A percentile compares a stretch with the other conserved stretches of the same genome.
These are phyloP conservation scores for Agonopterix subpropinquella DNA, from an alignment of 2,888 invertebrate genomes.

Conservation along the genomic window DNA sequence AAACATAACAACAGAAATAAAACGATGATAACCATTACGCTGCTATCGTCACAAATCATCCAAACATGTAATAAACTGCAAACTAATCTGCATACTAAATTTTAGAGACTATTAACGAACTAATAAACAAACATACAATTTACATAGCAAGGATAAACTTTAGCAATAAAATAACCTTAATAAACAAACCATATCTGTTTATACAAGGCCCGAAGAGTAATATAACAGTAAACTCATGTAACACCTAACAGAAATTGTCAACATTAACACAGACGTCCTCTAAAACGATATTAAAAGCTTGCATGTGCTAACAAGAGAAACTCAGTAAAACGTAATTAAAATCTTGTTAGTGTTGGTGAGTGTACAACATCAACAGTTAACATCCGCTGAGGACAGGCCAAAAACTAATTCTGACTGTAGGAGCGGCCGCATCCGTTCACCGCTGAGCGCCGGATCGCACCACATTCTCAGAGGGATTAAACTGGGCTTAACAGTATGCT, in stretches of 20 bases:
- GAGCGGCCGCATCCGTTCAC: slow-evolving; percentile 19
- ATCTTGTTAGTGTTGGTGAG: slow-evolving; percentile 49
- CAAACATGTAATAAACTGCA: slow-evolving; percentile 7
- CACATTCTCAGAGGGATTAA: slow-evolving; percentile 37
- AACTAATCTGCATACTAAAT: slow-evolving; percentile 7
- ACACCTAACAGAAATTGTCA: slow-evolving; percentile 19
- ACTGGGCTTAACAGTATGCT: slow-evolving; percentile 11
- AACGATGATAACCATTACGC: neutral
- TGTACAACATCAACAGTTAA: slow-evolving; percentile 48
- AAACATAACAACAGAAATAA: neutral
- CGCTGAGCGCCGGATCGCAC: slow-evolving; percentile 24
- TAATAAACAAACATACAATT: slow-evolving; percentile 8
- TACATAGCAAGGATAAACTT: slow-evolving; percentile 5
- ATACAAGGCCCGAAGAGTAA: slow-evolving; percentile 14
- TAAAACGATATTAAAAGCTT: slow-evolving; percentile 32
- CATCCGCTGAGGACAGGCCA: slow-evolving; percentile 42
- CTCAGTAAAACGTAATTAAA: slow-evolving; percentile 54
- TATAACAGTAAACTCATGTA: slow-evolving; percentile 3
- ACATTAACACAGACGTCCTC: slow-evolving; percentile 2
- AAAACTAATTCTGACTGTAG: slow-evolving; percentile 54
- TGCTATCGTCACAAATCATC: neutral
- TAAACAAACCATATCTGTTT: slow-evolving; percentile 9
- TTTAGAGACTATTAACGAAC: slow-evolving; percentile 5
- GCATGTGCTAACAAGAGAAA: slow-evolving; percentile 30
- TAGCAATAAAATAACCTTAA: slow-evolving; percentile 14